Percentiles rank a stretch among this genome's conserved stretches.
These are phyloP conservation scores for Drosophila nr. medialis DNA, from an alignment of 2,888 invertebrate species.

Conservation along the genomic window DNA sequence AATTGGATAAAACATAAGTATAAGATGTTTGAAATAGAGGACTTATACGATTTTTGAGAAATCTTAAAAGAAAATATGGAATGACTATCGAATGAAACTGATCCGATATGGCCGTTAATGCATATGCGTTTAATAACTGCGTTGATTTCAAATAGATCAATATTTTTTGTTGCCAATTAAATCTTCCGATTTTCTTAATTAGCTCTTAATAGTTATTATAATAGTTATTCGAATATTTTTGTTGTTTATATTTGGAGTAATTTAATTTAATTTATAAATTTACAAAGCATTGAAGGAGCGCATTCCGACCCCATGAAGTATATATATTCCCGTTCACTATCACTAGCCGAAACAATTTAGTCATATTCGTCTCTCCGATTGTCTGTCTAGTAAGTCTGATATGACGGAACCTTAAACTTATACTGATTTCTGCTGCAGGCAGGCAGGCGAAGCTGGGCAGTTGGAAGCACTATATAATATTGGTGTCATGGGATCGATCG, in stretches of 20 bases:
- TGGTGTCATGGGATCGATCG: not conserved
- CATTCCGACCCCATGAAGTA: not conserved
- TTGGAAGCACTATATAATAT: not conserved
- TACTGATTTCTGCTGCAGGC: not conserved
- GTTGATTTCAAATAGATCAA: not conserved
- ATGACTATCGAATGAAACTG: not conserved
- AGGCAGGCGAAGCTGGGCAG: not conserved
- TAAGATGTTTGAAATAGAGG: not conserved
- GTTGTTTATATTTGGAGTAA: not conserved
- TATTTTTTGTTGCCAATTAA: not conserved
- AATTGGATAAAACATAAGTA: not conserved
- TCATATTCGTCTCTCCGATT: not conserved
- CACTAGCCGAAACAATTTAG: not conserved
- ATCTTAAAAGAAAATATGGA: not conserved
- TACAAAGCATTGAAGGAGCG: not conserved
- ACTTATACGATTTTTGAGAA: not conserved
- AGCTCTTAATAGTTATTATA: not conserved
- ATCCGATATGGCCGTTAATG: not conserved
- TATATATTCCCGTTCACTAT: not conserved
- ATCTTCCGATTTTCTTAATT: not conserved
- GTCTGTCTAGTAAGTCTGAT: not conserved
- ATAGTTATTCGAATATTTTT: not conserved
- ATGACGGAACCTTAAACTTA: not conserved
- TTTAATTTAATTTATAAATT: not conserved
- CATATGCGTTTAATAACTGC: not conserved